phyloP scores from a whole-genome alignment of 1,140 invertebrate genomes.

The Procambarus virginalis region DNA sequence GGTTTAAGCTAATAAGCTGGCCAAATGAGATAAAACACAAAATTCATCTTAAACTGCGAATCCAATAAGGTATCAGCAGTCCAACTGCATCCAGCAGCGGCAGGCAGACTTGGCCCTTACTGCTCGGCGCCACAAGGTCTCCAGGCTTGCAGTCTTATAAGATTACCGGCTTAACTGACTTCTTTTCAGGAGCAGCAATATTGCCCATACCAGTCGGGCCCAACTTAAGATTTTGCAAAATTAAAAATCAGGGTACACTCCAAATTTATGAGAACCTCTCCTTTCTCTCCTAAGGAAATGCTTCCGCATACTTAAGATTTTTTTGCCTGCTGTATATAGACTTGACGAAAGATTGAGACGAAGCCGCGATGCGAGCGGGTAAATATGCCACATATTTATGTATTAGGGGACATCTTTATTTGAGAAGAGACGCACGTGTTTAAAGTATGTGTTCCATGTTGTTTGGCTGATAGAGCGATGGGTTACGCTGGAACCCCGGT shows the following conservation, averaged over 20 bases:
- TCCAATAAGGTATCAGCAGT: constrained; percentile 2
- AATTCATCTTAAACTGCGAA: background rate
- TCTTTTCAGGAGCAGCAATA: background rate
- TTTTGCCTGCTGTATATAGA: too few species aligned
- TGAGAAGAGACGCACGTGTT: too few species aligned
- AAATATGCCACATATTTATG: too few species aligned
- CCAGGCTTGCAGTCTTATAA: background rate
- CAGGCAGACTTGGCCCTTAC: background rate
- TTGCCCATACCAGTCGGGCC: background rate
- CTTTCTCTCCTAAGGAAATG: background rate
- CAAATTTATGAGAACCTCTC: background rate
- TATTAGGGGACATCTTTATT: too few species aligned
- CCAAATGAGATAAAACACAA: background rate
- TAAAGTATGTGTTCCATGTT: too few species aligned
- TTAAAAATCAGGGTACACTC: background rate
- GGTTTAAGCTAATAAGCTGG: background rate
- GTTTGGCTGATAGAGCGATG: too few species aligned
- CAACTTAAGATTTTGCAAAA: background rate
- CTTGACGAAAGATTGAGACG: too few species aligned
- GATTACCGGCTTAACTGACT: background rate
- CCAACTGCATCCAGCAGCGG: background rate
- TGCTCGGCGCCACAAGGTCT: background rate
- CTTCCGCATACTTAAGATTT: too few species aligned
- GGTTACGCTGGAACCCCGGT: too few species aligned
- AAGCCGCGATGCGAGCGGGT: too few species aligned